Conservation (phyloP, 2,113 vertebrate genomes). For the Rhabdornis inornatus region DNA sequence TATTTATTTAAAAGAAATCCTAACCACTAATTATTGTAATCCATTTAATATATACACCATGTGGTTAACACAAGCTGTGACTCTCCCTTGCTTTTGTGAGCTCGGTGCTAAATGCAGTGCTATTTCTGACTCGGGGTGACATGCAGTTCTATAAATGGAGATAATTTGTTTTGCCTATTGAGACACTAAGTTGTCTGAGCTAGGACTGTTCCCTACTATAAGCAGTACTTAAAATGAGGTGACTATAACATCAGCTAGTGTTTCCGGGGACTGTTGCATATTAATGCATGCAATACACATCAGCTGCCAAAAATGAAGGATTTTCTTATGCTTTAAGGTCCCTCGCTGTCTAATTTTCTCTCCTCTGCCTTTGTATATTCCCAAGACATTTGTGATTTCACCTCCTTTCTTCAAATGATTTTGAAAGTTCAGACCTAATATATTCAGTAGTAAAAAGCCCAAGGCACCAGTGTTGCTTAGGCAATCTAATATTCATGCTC, state of each 20-base stretch:
- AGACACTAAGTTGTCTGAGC: conserved; percentile 25
- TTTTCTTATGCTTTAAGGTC: not conserved
- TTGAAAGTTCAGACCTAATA: conserved; percentile 14
- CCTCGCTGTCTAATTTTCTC: not conserved
- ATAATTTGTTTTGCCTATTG: conserved; percentile 55
- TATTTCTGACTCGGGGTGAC: conserved; percentile 49
- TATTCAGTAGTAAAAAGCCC: conserved; percentile 30
- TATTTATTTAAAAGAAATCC: conserved; percentile 23
- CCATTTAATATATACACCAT: not conserved
- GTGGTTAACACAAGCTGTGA: not conserved
- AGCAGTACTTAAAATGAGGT: conserved; percentile 34
- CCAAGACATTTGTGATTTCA: not conserved
- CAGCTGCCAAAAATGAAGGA: not conserved
- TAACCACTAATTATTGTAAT: conserved; percentile 42
- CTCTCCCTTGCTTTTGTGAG: conserved; percentile 3
- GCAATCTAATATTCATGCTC: conserved; percentile 51
- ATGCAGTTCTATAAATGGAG: conserved; percentile 35
- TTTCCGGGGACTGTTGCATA: conserved; percentile 4
- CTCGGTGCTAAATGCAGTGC: not conserved
- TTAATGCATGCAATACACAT: not conserved
- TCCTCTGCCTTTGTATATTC: not conserved
- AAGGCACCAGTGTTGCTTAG: conserved; percentile 5
- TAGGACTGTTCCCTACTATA: conserved; percentile 17
- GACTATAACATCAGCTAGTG: conserved; percentile 17
- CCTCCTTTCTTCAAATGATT: not conserved